Conservation (phyloP, 2,797 vertebrate genomes). For the Hybognathus amarus region DNA sequence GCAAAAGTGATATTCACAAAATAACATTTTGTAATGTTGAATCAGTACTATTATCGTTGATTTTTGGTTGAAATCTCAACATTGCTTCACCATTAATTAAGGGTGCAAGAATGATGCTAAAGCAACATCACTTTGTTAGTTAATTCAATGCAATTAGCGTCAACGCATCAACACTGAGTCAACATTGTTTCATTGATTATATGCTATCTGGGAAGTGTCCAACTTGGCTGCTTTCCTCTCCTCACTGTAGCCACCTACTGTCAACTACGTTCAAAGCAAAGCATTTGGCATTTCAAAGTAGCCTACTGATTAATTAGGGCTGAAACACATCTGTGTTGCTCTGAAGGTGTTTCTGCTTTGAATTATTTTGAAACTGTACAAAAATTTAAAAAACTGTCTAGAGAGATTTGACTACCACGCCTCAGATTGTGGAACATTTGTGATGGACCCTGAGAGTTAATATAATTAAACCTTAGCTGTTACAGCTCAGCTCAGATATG, state of each 20-base stretch:
- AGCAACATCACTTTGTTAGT: too few species aligned
- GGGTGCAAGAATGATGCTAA: too few species aligned
- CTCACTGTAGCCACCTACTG: neutral
- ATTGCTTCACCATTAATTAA: too few species aligned
- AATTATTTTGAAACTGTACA: neutral
- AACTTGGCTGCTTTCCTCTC: neutral
- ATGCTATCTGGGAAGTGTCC: neutral
- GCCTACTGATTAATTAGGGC: neutral
- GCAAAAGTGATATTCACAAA: too few species aligned
- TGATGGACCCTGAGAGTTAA: neutral
- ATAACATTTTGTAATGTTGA: too few species aligned
- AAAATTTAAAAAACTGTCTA: neutral
- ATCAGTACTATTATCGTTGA: too few species aligned
- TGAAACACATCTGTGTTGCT: neutral
- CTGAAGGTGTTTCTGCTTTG: neutral
- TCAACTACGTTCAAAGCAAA: neutral
- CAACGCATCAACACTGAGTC: too few species aligned
- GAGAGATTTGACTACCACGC: neutral
- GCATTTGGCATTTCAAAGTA: neutral
- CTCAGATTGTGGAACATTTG: conserved; percentile 1
- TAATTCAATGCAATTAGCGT: too few species aligned
- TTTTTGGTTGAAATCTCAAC: too few species aligned
- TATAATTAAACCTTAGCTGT: conserved; percentile 16
- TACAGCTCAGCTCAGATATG: neutral
- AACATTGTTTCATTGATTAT: too few species aligned